Percentiles rank a stretch among this genome's conserved stretches.
Evolutionary conservation across 2,113 vertebrate genomes (phyloP).

Genomic region (Ranitomeya variabilis): DNA sequence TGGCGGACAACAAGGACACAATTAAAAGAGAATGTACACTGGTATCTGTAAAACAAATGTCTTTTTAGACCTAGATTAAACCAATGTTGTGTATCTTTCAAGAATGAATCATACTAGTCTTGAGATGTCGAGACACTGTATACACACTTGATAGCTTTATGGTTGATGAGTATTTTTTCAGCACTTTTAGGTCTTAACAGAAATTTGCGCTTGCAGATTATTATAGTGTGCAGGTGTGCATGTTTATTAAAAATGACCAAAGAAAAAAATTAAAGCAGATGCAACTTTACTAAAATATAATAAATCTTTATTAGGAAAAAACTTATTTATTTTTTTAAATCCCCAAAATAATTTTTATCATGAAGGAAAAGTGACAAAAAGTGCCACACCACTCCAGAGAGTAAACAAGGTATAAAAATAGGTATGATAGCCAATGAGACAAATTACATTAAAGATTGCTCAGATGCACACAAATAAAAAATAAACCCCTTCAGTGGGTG

Average conservation of each 20-base stretch:
- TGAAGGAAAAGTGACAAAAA: too few relatives aligned
- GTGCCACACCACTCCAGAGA: too few relatives aligned
- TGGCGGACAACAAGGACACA: conserved; percentile 39
- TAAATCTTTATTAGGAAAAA: too few relatives aligned
- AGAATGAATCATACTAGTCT: not conserved
- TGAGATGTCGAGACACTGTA: not conserved
- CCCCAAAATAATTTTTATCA: too few relatives aligned
- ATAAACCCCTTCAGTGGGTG: too few relatives aligned
- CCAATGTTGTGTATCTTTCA: not conserved
- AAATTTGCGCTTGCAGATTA: not conserved
- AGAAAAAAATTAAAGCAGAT: not conserved
- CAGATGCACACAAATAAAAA: too few relatives aligned
- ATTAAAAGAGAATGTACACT: conserved; percentile 16
- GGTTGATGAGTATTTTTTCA: not conserved
- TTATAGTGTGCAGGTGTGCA: not conserved
- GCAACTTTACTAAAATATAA: too few relatives aligned
- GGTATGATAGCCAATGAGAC: too few relatives aligned
- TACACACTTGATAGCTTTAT: not conserved
- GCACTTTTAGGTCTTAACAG: not conserved
- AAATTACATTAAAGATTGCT: too few relatives aligned
- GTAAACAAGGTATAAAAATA: too few relatives aligned
- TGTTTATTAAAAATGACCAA: not conserved
- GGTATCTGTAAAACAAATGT: conserved; percentile 17
- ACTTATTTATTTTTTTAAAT: too few relatives aligned
- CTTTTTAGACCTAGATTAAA: conserved; percentile 7